phyloP scores from a whole-genome alignment of 2,113 vertebrate species.

The Quiscalus mexicanus region DNA sequence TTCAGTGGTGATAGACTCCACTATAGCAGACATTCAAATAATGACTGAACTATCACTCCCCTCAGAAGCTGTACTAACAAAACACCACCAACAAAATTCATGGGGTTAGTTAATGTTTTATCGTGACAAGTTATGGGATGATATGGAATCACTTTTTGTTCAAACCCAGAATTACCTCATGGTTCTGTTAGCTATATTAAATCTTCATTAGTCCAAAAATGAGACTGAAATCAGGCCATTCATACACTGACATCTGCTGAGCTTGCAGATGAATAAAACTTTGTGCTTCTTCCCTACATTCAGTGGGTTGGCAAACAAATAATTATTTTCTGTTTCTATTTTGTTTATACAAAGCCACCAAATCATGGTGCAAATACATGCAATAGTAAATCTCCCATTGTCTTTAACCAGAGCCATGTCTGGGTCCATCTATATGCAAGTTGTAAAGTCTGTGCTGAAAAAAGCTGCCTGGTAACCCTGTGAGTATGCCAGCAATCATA shows the following conservation, averaged over 20 bases:
- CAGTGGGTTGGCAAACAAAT: constrained; percentile 64
- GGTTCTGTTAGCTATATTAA: constrained; percentile 45
- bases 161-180: constrained; percentile 26
- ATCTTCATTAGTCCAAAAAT: constrained; percentile 60
- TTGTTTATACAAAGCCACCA: constrained; percentile 30
- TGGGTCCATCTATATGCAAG: constrained; percentile 15
- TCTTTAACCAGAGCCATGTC: neutral
- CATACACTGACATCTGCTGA: constrained; percentile 69
- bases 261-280: constrained; percentile 73
- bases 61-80: constrained; percentile 22
- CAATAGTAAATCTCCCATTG: constrained; percentile 61
- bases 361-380: constrained; percentile 24
- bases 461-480: constrained; percentile 33
- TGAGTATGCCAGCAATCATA: constrained; percentile 32
- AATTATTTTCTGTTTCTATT: constrained; percentile 66
- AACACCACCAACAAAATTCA: constrained; percentile 18
- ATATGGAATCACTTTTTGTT: constrained; percentile 51
- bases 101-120: neutral
- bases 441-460: constrained; percentile 17
- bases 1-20: constrained; percentile 47
- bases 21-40: constrained; percentile 30
- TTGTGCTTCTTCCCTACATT: constrained; percentile 48
- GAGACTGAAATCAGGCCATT: constrained; percentile 64
- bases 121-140: constrained; percentile 23
- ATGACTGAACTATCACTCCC: constrained; percentile 8